Evolutionary conservation across 2,888 invertebrate species (phyloP), one percentile per base, ranked within the genome.

Genomic region (Pristionchus arcanus): DNA sequence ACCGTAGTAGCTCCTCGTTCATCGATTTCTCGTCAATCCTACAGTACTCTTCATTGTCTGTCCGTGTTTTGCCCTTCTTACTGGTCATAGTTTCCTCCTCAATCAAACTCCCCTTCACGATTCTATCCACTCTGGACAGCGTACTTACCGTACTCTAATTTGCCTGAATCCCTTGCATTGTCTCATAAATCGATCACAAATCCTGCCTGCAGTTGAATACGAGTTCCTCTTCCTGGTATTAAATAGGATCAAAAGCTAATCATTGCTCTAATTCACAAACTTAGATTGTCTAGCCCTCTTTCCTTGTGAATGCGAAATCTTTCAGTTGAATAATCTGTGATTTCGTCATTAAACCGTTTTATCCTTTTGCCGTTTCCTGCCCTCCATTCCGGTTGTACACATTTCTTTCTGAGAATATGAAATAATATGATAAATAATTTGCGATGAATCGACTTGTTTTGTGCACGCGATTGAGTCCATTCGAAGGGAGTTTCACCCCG

Each of bases 331-430:
- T 11, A 4, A n/a, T 19, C 81, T 53, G 81, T 81, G 49, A 81
- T 81, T 53, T 81, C 31, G 37, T 49, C 11, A 49, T 59, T 59
- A 34, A n/a, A 9, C 81, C 49, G 74, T 74, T 83, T 84, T 59
- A 84, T 7, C 21, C 84, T 34, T 25, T 37, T 49, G 81, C 81
- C 81, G 13, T 28, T 25, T 59, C 59, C 59, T 84, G 55, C 84
- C 83, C 84, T 59, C 34, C 55, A 84, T 55, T 84, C 81, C 81
- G 81, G 81, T 81, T 81, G 81, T 81, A 81, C 81, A 81, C 81
- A 81, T 81, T 53, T 81, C 81, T 81, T 53, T 81, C 81, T 42
- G 42, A 81, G 81, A 77, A 42, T 37, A 53, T 81, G 49, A 81
- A 42, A 81, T 28, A 81, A 81, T 81, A 81, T 53, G 81, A 81